phyloP scores from a whole-genome alignment of 2,888 invertebrate species.

The Rhagonycha fulva region DNA sequence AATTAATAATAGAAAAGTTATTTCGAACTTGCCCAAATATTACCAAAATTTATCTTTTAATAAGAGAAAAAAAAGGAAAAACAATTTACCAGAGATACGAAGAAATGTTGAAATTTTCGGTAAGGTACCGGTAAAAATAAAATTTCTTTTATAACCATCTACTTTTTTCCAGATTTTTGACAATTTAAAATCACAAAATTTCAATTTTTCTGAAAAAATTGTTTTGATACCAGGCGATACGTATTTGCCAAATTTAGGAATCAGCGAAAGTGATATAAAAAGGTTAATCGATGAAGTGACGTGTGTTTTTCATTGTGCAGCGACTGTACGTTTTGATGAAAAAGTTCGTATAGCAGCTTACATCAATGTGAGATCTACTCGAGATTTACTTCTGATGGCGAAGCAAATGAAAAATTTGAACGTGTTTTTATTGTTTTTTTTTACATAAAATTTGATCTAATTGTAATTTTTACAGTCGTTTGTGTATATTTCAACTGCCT shows the following conservation, averaged over 20 bases:
- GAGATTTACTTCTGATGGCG: slow-evolving; percentile 56
- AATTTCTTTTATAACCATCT: too few relatives aligned
- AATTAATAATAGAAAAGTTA: neutral
- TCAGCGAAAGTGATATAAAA: slow-evolving; percentile 55
- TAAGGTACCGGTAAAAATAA: too few relatives aligned
- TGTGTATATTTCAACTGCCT: slow-evolving; percentile 69
- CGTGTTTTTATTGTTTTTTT: slow-evolving; percentile 48
- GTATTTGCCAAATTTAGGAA: slow-evolving; percentile 54
- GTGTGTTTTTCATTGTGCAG: slow-evolving; percentile 56
- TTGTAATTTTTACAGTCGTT: slow-evolving; percentile 53
- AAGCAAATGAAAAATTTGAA: slow-evolving; percentile 61
- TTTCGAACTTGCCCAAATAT: neutral
- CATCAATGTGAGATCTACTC: slow-evolving; percentile 58
- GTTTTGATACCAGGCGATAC: slow-evolving; percentile 59
- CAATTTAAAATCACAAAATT: slow-evolving; percentile 53
- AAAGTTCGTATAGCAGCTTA: slow-evolving; percentile 55
- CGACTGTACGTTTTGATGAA: slow-evolving; percentile 61
- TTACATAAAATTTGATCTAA: neutral
- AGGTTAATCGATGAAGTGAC: slow-evolving; percentile 56
- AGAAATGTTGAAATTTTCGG: neutral
- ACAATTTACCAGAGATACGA: neutral
- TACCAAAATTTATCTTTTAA: neutral
- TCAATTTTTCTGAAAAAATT: slow-evolving; percentile 56
- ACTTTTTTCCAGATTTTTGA: slow-evolving; percentile 62
- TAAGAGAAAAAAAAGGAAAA: neutral